These are phyloP conservation scores for Hesperia comma DNA, from an alignment of 2,888 invertebrate species.

Conservation along the genomic window DNA sequence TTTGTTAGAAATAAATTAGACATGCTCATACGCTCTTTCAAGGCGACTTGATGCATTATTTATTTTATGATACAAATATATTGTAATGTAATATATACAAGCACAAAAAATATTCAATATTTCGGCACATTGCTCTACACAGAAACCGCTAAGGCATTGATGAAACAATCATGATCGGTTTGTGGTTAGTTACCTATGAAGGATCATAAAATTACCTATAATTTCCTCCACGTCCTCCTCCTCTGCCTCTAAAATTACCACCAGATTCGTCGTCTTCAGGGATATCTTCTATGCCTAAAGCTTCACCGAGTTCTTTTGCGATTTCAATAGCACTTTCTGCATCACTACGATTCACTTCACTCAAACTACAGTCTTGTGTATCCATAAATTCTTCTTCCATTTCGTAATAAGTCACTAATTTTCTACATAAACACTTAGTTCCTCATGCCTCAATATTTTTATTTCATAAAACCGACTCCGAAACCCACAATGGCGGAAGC, in stretches of 20 bases:
- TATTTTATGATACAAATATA: background rate
- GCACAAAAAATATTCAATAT: background rate
- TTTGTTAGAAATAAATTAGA: background rate
- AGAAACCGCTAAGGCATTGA: background rate
- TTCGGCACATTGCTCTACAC: background rate
- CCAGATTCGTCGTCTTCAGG: constrained; percentile 73
- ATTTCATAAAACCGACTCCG: constrained; percentile 47
- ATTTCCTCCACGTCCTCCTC: constrained; percentile 71
- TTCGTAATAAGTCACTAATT: constrained; percentile 49
- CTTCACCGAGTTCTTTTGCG: constrained; percentile 70
- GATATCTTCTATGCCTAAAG: constrained; percentile 63
- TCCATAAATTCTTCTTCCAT: constrained; percentile 79
- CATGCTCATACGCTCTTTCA: background rate
- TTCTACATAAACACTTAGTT: constrained; percentile 56
- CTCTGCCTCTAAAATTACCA: constrained; percentile 64
- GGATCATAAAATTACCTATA: constrained; percentile 60
- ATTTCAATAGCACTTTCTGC: constrained; percentile 56
- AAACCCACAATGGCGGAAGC: constrained; percentile 55
- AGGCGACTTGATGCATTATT: background rate
- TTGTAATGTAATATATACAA: too few species aligned
- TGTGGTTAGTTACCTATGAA: background rate
- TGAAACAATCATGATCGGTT: background rate
- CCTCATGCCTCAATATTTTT: constrained; percentile 62
- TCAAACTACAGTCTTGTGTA: constrained; percentile 61
- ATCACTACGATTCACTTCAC: constrained; percentile 58